Evolutionary conservation across 2,113 vertebrate genomes (phyloP), one percentile per base, ranked within the genome.

Genomic region (Protobothrops mucrosquamatus): DNA sequence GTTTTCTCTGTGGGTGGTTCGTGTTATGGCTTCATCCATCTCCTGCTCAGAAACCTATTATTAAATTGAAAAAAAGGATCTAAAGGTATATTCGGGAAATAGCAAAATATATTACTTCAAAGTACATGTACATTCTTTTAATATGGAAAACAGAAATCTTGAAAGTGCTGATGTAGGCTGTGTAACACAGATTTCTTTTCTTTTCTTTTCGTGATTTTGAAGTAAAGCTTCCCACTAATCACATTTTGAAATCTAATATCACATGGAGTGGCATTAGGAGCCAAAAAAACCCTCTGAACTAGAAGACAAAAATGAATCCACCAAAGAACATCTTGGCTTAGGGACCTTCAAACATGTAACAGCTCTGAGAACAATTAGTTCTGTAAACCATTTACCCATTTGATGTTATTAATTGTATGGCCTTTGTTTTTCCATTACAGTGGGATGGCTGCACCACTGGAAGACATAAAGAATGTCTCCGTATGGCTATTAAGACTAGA

Each of bases 31-130:
- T 91, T 98, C 98, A 96, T 99, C 99, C 99, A 99, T 99, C 97
- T 99, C 99, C 96, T 99, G 99, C 94, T 99, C 99, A 0, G 99
- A 99, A 94, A 99, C 98, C 99, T 99, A 90, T 61, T 92, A 94
- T 64, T 81, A 91, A 90, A 90, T 18, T 57, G 91, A 95, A 95
- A 93, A 85, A 94, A 94, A 69, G 95, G 34, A 95, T 90, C 93
- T 95, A 92, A 88, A 94, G 22, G 24, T 26, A 39, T 93, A 6
- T 12, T 24, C 91, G 91, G 91, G 59, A 59, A 39, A 88, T 23
- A 85, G 81, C 43, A 91, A 93, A 54, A 22, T 87, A 91, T 24
- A 93, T 91, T 18, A 90, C 74, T 93, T 92, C 4, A 29, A 6
- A n/a, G 64, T 88, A 15, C 22, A 0, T 54, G 74, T 81, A 20